Conservation (phyloP, 2,113 vertebrate species). For the Gopherus evgoodei region DNA sequence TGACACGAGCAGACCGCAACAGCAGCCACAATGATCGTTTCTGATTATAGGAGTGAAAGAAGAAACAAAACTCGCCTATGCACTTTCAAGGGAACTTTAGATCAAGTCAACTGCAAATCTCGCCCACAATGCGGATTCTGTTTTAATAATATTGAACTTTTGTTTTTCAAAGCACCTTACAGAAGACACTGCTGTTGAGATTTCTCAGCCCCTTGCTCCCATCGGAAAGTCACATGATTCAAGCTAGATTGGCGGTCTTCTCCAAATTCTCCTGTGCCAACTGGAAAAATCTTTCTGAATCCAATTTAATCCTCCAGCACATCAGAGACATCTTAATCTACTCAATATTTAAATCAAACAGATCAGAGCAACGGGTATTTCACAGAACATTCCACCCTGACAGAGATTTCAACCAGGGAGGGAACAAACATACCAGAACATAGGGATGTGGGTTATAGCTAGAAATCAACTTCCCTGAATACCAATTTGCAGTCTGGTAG, state of each 20-base stretch:
- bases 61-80: neutral
- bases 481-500: neutral
- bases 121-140: neutral
- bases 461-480: neutral
- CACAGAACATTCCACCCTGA: neutral
- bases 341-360: neutral
- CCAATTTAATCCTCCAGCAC: neutral
- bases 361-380: neutral
- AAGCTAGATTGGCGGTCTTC: neutral
- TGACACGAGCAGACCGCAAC: neutral
- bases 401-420: neutral
- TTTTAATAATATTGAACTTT: neutral
- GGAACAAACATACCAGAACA: neutral
- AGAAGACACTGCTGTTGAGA: neutral
- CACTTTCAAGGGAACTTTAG: neutral
- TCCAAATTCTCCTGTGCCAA: neutral
- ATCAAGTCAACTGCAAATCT: neutral
- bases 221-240: neutral
- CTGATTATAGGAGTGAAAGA: neutral
- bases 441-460: neutral
- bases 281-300: neutral
- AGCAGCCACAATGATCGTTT: neutral
- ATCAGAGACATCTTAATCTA: neutral
- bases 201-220: neutral
- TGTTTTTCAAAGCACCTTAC: neutral